Evolutionary conservation across 1,140 invertebrate species (phyloP).

Genomic region (Carposina sasakii): DNA sequence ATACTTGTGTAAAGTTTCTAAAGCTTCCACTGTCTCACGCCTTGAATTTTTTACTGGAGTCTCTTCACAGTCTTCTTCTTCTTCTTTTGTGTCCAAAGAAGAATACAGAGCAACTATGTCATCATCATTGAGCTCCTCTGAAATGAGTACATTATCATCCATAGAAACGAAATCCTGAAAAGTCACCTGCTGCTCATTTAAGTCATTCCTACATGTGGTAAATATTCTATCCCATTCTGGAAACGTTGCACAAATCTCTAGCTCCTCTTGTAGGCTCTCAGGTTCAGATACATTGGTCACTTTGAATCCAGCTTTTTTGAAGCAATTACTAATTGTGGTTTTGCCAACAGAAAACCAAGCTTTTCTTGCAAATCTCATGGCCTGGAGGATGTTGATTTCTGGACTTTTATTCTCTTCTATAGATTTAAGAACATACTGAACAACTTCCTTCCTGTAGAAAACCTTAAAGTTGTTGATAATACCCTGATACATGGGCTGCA

Average conservation of each 20-base stretch:
- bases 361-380: constrained; percentile 29
- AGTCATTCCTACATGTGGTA: neutral
- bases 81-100: constrained; percentile 1
- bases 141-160: constrained; percentile 1
- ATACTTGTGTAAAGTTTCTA: constrained; percentile 6
- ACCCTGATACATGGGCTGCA: constrained; percentile 70
- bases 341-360: constrained; percentile 27
- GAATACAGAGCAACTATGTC: constrained; percentile 1
- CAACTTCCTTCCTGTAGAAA: constrained; percentile 25
- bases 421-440: neutral
- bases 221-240: neutral
- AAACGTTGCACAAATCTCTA: too few relatives aligned
- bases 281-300: constrained; percentile 7
- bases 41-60: constrained; percentile 5
- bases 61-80: constrained; percentile 6
- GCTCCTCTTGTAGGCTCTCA: constrained; percentile 1
- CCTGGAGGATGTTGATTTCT: constrained; percentile 24
- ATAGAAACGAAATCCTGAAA: constrained; percentile 2
- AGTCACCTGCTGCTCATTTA: neutral
- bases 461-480: constrained; percentile 59
- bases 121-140: constrained; percentile 1
- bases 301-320: constrained; percentile 25
- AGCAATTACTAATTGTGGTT: constrained; percentile 29
- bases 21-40: constrained; percentile 1
- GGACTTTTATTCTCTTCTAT: constrained; percentile 17